A percentile compares a stretch with the other conserved stretches of the same genome.
These are phyloP conservation scores for Apodemia hepburni DNA, from an alignment of 2,888 invertebrate genomes.

Conservation along the genomic window DNA sequence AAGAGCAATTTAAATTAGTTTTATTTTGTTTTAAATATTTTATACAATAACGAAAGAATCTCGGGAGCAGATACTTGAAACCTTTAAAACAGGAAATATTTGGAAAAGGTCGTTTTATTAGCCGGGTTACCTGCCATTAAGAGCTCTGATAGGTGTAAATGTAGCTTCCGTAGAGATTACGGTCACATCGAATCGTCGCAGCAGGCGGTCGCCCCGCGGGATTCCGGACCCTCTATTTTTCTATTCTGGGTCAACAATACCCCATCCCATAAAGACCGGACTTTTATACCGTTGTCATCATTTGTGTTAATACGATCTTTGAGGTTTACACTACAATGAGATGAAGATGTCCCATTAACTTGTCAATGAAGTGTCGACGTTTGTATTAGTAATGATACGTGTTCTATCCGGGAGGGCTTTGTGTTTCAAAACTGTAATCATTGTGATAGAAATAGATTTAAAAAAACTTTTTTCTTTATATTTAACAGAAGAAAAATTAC, in stretches of 20 bases:
- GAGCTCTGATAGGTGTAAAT: constrained; percentile 74
- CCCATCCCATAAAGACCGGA: constrained; percentile 56
- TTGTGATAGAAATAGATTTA: constrained; percentile 42
- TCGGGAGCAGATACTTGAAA: constrained; percentile 49
- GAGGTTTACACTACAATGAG: constrained; percentile 75
- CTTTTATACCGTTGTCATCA: constrained; percentile 74
- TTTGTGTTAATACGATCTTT: constrained; percentile 78
- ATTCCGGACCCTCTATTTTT: constrained; percentile 66
- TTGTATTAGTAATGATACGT: constrained; percentile 74
- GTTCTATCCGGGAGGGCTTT: constrained; percentile 68
- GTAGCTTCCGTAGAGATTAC: constrained; percentile 68
- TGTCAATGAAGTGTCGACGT: constrained; percentile 74
- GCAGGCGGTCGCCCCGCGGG: constrained; percentile 60
- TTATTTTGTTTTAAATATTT: constrained; percentile 62
- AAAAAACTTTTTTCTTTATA: too few relatives aligned
- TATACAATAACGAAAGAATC: constrained; percentile 75
- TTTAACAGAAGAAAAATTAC: too few relatives aligned
- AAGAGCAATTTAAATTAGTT: constrained; percentile 74
- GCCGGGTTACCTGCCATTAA: constrained; percentile 76
- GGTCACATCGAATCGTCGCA: constrained; percentile 60
- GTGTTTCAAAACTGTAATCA: constrained; percentile 54
- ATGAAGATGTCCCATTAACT: constrained; percentile 66
- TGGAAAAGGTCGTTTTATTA: constrained; percentile 59
- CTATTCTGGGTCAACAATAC: constrained; percentile 70
- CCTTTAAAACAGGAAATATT: constrained; percentile 70